Evolutionary conservation across 2,113 vertebrate species (phyloP).

Genomic region (Psettodes erumei): DNA sequence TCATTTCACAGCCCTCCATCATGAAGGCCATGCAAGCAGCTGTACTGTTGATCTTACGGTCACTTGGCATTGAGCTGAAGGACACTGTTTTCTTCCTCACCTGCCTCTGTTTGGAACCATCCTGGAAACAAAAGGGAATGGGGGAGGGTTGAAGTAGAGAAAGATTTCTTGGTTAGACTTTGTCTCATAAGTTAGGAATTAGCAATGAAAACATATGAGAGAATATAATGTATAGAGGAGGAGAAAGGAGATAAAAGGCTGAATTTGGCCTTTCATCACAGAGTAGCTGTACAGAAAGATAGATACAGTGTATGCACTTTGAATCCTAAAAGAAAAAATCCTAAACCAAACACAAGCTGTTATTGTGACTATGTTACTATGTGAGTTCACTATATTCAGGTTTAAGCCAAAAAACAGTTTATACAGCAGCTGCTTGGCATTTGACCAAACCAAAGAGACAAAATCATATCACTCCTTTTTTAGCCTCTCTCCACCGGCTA

Average conservation of each 20-base stretch:
- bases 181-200: slow-evolving; percentile 20
- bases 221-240: background rate
- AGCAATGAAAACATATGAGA: background rate
- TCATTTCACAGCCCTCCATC: slow-evolving; percentile 95
- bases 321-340: slow-evolving; percentile 6
- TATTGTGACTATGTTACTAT: background rate
- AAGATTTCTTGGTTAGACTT: slow-evolving; percentile 36
- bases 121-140: slow-evolving; percentile 76
- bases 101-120: slow-evolving; percentile 89
- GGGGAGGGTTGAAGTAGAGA: slow-evolving; percentile 13
- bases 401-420: background rate
- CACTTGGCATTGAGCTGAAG: slow-evolving; percentile 93
- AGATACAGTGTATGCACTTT: background rate
- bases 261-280: slow-evolving; percentile 1
- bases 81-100: slow-evolving; percentile 92
- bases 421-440: background rate
- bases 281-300: background rate
- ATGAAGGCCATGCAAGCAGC: slow-evolving; percentile 94
- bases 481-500: background rate
- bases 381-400: background rate
- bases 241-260: background rate
- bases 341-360: background rate
- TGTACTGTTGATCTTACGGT: slow-evolving; percentile 93
- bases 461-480: background rate
- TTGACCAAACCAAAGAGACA: background rate